phyloP scores from a whole-genome alignment of 2,113 vertebrate genomes.

The Varanus komodoensis region DNA sequence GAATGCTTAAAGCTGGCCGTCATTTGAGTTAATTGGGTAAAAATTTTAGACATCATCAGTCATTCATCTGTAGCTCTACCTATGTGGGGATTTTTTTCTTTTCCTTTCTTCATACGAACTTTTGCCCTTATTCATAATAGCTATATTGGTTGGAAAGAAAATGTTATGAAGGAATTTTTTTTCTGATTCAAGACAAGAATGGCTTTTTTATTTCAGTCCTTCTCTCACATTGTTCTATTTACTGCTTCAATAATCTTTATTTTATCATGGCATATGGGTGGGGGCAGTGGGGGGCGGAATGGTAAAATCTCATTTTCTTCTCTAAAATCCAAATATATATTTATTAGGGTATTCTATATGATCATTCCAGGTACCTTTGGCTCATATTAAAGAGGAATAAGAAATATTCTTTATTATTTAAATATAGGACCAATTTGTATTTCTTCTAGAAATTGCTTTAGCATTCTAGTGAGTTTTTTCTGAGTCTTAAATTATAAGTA shows the following conservation, averaged over 20 bases:
- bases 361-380: not conserved
- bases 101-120: not conserved
- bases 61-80: not conserved
- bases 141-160: constrained; percentile 26
- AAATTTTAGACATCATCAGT: not conserved
- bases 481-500: not conserved
- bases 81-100: constrained; percentile 9
- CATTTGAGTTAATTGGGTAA: constrained; percentile 41
- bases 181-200: not conserved
- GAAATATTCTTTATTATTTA: not conserved
- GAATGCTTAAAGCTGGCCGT: not conserved
- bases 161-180: not conserved
- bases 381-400: not conserved
- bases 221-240: not conserved
- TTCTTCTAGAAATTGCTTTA: not conserved
- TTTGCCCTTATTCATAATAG: constrained; percentile 36
- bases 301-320: not conserved
- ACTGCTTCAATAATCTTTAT: not conserved
- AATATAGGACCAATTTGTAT: not conserved
- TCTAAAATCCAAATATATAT: constrained; percentile 13
- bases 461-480: not conserved
- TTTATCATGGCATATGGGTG: not conserved
- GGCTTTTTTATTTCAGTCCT: constrained; percentile 9
- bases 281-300: not conserved
- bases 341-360: constrained; percentile 8